These are phyloP conservation scores for Polietes domitor DNA, from an alignment of 2,888 invertebrate genomes.

Conservation along the genomic window DNA sequence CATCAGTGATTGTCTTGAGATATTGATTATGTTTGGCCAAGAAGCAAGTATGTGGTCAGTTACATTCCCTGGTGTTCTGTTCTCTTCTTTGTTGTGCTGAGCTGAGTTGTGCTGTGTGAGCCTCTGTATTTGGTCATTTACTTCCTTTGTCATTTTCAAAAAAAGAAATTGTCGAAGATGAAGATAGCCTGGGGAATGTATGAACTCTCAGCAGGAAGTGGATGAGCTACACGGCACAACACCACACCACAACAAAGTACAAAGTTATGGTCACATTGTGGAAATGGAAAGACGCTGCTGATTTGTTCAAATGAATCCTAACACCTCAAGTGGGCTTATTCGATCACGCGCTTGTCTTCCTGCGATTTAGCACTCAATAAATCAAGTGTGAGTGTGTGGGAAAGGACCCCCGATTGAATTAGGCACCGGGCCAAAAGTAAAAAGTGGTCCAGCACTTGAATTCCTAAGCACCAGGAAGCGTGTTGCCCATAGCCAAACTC, in stretches of 20 bases:
- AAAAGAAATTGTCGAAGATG: conserved; percentile 14
- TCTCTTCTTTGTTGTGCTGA: not conserved
- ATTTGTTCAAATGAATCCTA: not conserved
- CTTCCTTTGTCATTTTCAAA: conserved; percentile 52
- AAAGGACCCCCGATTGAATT: conserved; percentile 24
- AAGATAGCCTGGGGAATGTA: conserved; percentile 14
- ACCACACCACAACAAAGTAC: conserved; percentile 43
- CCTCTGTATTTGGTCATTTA: conserved; percentile 64
- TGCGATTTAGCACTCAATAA: conserved; percentile 28
- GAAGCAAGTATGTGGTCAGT: conserved; percentile 63
- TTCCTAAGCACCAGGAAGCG: not conserved
- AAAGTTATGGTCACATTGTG: conserved; percentile 32
- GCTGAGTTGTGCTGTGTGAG: not conserved
- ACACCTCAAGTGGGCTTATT: conserved; percentile 5
- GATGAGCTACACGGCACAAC: conserved; percentile 47
- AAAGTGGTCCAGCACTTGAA: not conserved
- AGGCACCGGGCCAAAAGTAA: not conserved
- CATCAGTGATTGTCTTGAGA: conserved; percentile 23
- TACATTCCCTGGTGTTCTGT: conserved; percentile 58
- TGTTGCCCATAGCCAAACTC: not conserved
- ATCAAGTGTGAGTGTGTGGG: conserved; percentile 3
- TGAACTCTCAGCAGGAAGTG: conserved; percentile 53
- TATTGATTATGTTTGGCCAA: conserved; percentile 49
- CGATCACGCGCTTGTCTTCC: not conserved
- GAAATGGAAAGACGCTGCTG: not conserved